A percentile compares a stretch with the other conserved stretches of the same genome.
Conservation (phyloP, 2,888 invertebrate genomes). For the Pachliopta kotzebuea region DNA sequence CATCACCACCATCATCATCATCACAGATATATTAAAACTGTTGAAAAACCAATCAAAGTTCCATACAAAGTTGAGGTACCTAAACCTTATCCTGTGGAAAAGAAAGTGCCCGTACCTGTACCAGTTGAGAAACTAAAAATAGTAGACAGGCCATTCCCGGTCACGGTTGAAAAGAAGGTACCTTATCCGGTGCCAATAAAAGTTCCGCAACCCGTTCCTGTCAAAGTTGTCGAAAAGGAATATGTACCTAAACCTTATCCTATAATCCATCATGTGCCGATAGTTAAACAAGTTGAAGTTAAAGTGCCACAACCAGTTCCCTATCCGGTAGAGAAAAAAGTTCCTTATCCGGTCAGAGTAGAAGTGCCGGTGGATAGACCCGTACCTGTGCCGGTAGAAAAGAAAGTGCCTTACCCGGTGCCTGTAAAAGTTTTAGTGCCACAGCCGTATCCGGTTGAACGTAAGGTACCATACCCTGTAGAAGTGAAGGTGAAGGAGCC, state of each 20-base stretch:
- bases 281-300: slow-evolving; percentile 64
- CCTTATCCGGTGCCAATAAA: slow-evolving; percentile 70
- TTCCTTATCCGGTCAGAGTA: slow-evolving; percentile 68
- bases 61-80: slow-evolving; percentile 79
- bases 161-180: slow-evolving; percentile 49
- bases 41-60: slow-evolving; percentile 77
- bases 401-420: slow-evolving; percentile 65
- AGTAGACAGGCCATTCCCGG: slow-evolving; percentile 45
- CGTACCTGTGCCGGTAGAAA: slow-evolving; percentile 69
- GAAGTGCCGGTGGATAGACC: slow-evolving; percentile 58
- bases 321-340: slow-evolving; percentile 61
- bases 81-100: slow-evolving; percentile 77
- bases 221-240: slow-evolving; percentile 74
- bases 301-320: slow-evolving; percentile 67
- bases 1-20: slow-evolving; percentile 85
- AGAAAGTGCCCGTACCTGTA: slow-evolving; percentile 59
- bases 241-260: slow-evolving; percentile 74
- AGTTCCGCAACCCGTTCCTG: slow-evolving; percentile 73
- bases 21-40: slow-evolving; percentile 82
- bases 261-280: slow-evolving; percentile 66
- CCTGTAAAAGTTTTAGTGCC: slow-evolving; percentile 69
- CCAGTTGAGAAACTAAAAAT: slow-evolving; percentile 46
- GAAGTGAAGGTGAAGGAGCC: slow-evolving; percentile 71
- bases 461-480: slow-evolving; percentile 76
- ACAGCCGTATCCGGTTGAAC: slow-evolving; percentile 76